These are phyloP conservation scores for Delphinus delphis DNA, from an alignment of 2,113 vertebrate species.

Conservation along the genomic window DNA sequence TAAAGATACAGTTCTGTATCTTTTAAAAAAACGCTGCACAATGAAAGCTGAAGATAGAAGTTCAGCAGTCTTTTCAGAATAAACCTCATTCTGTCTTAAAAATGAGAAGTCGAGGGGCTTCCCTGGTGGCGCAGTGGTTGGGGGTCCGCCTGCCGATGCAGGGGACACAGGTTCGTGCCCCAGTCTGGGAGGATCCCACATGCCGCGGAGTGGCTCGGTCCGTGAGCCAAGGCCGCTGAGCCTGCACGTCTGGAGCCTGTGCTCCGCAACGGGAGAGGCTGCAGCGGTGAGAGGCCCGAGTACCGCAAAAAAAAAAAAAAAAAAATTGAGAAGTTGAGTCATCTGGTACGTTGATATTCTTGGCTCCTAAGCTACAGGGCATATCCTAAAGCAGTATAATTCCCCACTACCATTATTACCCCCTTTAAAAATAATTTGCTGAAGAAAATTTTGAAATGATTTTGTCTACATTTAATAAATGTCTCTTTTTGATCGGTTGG, in stretches of 20 bases:
- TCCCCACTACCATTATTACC: background rate
- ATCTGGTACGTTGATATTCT: background rate
- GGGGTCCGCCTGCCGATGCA: too few relatives aligned
- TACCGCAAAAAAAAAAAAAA: too few relatives aligned
- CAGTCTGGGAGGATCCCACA: too few relatives aligned
- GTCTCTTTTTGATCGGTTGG: background rate
- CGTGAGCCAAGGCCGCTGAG: too few relatives aligned
- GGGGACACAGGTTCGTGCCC: too few relatives aligned
- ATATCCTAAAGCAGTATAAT: background rate
- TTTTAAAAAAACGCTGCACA: background rate
- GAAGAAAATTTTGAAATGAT: background rate
- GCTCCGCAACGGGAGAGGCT: too few relatives aligned
- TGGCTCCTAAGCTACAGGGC: background rate
- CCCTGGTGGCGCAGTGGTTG: too few relatives aligned
- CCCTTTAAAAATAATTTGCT: background rate
- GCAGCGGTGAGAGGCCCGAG: too few relatives aligned
- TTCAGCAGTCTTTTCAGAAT: background rate
- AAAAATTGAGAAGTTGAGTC: background rate
- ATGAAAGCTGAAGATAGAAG: background rate
- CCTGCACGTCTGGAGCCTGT: too few relatives aligned
- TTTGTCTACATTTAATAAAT: background rate
- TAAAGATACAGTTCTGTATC: background rate
- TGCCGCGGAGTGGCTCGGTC: too few relatives aligned
- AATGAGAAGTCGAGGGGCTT: background rate
- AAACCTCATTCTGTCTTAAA: constrained; percentile 9